phyloP scores from a whole-genome alignment of 1,140 invertebrate genomes.

The Brachionus rotundiformis region DNA sequence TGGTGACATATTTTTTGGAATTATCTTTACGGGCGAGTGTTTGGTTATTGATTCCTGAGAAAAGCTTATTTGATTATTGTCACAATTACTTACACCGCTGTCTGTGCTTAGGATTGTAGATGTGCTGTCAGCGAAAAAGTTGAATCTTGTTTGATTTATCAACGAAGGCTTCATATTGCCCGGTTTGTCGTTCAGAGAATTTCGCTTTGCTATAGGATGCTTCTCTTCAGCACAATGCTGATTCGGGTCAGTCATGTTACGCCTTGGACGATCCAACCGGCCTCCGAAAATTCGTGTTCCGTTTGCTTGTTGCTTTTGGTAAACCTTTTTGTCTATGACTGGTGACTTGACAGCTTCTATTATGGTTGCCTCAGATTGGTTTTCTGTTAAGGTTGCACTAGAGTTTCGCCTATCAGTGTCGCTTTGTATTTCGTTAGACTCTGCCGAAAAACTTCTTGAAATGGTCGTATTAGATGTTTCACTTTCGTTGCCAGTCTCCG shows the following conservation, averaged over 20 bases:
- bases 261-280: slow-evolving; percentile 17
- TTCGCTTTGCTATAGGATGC: not conserved
- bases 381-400: not conserved
- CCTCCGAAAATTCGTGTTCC: not conserved
- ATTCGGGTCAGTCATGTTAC: slow-evolving; percentile 49
- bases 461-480: not conserved
- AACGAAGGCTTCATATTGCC: not conserved
- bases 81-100: slow-evolving; percentile 37
- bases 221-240: not conserved
- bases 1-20: not conserved
- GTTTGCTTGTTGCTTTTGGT: not conserved
- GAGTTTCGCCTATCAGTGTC: not conserved
- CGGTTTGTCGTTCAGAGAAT: slow-evolving; percentile 34
- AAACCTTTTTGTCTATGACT: not conserved
- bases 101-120: slow-evolving; percentile 49
- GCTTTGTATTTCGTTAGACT: not conserved
- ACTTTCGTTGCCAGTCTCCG: not conserved
- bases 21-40: slow-evolving; percentile 23
- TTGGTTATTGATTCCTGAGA: slow-evolving; percentile 13
- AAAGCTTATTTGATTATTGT: slow-evolving; percentile 39
- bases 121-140: slow-evolving; percentile 30
- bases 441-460: not conserved
- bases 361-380: not conserved
- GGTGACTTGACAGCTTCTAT: not conserved
- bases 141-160: not conserved